Conservation (phyloP, 2,113 vertebrate species). For the Limanda limanda region DNA sequence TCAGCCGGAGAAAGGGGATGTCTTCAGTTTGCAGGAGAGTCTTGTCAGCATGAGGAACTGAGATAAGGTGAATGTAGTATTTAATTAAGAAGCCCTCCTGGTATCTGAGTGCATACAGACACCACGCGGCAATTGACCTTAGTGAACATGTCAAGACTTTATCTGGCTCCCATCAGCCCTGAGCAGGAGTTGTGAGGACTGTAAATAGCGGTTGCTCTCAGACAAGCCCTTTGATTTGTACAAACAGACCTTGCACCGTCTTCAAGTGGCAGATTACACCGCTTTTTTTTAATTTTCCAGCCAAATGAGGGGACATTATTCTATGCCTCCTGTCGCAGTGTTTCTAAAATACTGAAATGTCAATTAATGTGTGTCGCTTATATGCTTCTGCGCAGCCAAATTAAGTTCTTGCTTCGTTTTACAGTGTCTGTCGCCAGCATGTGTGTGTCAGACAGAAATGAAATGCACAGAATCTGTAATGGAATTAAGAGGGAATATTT, state of each 20-base stretch:
- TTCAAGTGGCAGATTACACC: conserved; percentile 17
- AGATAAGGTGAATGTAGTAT: conserved; percentile 74
- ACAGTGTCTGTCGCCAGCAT: conserved; percentile 1
- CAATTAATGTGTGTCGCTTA: conserved; percentile 25
- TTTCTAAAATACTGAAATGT: conserved; percentile 41
- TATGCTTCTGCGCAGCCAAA: neutral
- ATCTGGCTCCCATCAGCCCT: conserved; percentile 72
- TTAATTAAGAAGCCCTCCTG: conserved; percentile 76
- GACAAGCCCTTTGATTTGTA: conserved; percentile 50
- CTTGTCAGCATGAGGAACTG: conserved; percentile 63
- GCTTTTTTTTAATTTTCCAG: conserved; percentile 26
- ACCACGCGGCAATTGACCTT: conserved; percentile 73
- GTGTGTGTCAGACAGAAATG: conserved; percentile 9
- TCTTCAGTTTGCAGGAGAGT: conserved; percentile 63
- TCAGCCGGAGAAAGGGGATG: conserved; percentile 55
- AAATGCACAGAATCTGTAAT: conserved; percentile 12
- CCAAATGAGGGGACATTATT: conserved; percentile 27
- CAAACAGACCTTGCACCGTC: conserved; percentile 12
- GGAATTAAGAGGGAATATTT: conserved; percentile 6
- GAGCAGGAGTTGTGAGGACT: conserved; percentile 59
- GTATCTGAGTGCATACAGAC: conserved; percentile 67
- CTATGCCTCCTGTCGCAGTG: conserved; percentile 15
- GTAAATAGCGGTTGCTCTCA: conserved; percentile 56
- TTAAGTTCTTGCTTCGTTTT: conserved; percentile 24
- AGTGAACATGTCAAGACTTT: conserved; percentile 74